Evolutionary conservation across 2,113 vertebrate species (phyloP), one percentile per base, ranked within the genome.

Genomic region (Hemichromis elongatus): DNA sequence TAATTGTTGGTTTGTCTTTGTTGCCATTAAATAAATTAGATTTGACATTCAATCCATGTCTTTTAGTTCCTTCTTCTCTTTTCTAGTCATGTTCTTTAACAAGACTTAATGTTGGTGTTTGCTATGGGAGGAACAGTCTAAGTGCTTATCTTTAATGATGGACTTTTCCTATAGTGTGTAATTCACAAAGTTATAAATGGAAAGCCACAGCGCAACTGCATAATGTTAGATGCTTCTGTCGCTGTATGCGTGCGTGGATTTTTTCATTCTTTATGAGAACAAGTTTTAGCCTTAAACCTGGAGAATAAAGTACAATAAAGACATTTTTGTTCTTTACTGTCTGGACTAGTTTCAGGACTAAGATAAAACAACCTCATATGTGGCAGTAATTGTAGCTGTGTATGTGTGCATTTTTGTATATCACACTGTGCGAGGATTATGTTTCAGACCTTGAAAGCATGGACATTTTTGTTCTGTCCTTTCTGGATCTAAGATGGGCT

Each of bases 171-270:
- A 89, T 90, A 88, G 91, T 86, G 79, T 95, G 81, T 95, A 95
- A 95, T 96, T 95, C 92, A 55, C 56, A 3, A 24, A 87, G 92
- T 93, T 96, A 95, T 94, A 95, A 94, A 66, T 91, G 94, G 94
- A 93, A 93, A 89, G 81, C 93, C 94, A 87, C 90, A 94, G 82
- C 4, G 7, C 78, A 77, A 54, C 70, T 78, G 55, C 57, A 83
- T 82, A 89, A 85, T 37, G 55, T 81, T 40, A 80, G 78, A 89
- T 84, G 81, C 84, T 90, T 79, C 52, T n/a, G 26, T 9, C 77
- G 26, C 55, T 82, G 40, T 37, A 42, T 42, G 53, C 1, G 6
- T 47, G 84, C 26, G 61, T 78, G 45, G 86, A 80, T 88, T 80
- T 89, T 40, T 68, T 84, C 55, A 85, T 5, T 79, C 30, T 82